Evolutionary conservation across 2,113 vertebrate genomes (phyloP).

Genomic region (Sinosuthora webbiana): DNA sequence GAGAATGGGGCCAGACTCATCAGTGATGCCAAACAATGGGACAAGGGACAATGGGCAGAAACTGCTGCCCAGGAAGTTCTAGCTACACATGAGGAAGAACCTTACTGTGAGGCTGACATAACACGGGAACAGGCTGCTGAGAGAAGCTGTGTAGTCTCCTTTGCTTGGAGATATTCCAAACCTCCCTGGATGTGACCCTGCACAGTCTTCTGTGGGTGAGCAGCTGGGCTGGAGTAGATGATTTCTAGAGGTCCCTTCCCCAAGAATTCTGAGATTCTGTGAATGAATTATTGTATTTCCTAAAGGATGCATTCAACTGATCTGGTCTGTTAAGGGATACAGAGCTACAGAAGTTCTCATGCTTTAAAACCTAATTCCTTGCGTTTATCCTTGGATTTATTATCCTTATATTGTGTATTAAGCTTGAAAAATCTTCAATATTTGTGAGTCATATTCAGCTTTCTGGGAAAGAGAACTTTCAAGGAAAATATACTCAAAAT

Average conservation of each 20-base stretch:
- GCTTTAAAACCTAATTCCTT: background rate
- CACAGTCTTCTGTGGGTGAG: background rate
- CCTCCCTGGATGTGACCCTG: background rate
- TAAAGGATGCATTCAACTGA: background rate
- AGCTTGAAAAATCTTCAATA: background rate
- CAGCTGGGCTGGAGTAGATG: background rate
- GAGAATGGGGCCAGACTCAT: background rate
- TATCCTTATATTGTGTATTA: background rate
- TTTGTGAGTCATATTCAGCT: background rate
- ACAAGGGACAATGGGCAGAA: background rate
- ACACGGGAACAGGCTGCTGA: background rate
- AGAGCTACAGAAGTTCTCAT: background rate
- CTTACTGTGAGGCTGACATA: rapidly evolving
- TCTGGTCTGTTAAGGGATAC: background rate
- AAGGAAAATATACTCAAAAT: background rate
- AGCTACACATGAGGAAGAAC: background rate
- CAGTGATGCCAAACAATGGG: background rate
- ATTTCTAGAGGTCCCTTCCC: background rate
- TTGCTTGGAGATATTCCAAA: background rate
- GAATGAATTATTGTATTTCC: background rate
- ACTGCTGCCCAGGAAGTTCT: background rate
- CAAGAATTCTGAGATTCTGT: background rate
- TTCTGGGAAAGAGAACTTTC: background rate
- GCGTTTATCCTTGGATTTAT: background rate
- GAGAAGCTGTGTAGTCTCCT: background rate